Evolutionary conservation across 2,797 vertebrate genomes (phyloP).

Genomic region (Poeciliopsis paucimaculata): DNA sequence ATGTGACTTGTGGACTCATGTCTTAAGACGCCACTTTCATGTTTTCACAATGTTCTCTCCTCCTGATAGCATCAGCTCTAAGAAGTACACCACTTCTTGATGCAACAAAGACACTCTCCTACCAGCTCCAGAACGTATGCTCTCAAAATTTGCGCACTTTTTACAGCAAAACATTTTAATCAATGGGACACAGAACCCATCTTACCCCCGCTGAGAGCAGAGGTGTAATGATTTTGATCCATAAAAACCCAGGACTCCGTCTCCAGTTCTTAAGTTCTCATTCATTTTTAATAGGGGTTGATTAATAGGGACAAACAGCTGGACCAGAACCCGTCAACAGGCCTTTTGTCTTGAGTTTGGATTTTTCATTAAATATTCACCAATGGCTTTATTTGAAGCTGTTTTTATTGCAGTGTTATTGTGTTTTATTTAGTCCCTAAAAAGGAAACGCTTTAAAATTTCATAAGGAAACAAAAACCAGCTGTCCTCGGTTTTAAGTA

Average conservation of each 20-base stretch:
- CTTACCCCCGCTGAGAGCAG: neutral
- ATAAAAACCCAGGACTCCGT: neutral
- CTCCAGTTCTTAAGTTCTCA: neutral
- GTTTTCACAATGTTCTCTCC: neutral
- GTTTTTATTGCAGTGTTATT: neutral
- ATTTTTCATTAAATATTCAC: neutral
- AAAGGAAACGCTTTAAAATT: slow-evolving; percentile 5
- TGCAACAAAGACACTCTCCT: neutral
- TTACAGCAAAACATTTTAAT: neutral
- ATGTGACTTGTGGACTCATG: neutral
- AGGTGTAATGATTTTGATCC: neutral
- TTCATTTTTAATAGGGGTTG: neutral
- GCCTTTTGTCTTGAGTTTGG: neutral
- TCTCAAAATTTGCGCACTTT: neutral
- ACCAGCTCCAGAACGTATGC: too few species aligned
- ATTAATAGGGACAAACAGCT: neutral
- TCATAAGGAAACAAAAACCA: neutral
- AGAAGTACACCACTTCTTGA: neutral
- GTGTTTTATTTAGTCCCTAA: slow-evolving; percentile 17
- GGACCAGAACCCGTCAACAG: neutral
- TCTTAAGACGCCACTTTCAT: neutral
- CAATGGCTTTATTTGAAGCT: neutral
- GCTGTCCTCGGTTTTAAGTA: slow-evolving; percentile 5
- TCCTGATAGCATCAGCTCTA: neutral
- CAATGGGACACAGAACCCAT: neutral